phyloP scores from a whole-genome alignment of 2,797 vertebrate species.

The Clarias laeviceps region DNA sequence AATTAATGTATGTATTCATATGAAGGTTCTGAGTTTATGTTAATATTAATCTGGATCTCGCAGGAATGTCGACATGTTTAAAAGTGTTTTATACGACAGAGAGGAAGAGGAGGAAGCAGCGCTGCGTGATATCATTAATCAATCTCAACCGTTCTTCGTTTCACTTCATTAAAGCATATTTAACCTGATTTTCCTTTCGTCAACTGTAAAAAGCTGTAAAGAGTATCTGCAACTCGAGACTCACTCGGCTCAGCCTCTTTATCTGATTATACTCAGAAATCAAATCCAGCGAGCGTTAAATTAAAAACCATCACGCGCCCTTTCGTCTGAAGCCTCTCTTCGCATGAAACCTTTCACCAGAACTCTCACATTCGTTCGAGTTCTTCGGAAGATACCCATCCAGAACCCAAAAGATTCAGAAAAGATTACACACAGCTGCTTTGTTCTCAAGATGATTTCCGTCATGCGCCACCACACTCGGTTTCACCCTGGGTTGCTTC shows the following conservation, averaged over 20 bases:
- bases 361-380: constrained; percentile 1
- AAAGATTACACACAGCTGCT: constrained; percentile 15
- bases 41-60: neutral
- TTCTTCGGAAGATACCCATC: constrained; percentile 41
- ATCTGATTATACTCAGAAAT: constrained; percentile 12
- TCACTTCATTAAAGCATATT: neutral
- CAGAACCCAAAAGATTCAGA: constrained; percentile 14
- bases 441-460: constrained; percentile 41
- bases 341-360: constrained; percentile 10
- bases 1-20: neutral
- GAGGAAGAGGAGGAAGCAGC: no score
- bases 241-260: neutral
- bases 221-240: neutral
- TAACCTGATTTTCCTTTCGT: neutral
- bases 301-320: neutral
- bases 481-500: constrained; percentile 40
- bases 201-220: no score
- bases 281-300: neutral
- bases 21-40: neutral
- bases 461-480: constrained; percentile 32
- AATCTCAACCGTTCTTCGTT: neutral
- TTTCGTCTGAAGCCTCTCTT: constrained; percentile 17
- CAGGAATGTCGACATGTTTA: neutral
- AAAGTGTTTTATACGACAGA: neutral
- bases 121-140: neutral